Conservation (phyloP, 2,797 vertebrate genomes). For the Clamator glandarius region DNA sequence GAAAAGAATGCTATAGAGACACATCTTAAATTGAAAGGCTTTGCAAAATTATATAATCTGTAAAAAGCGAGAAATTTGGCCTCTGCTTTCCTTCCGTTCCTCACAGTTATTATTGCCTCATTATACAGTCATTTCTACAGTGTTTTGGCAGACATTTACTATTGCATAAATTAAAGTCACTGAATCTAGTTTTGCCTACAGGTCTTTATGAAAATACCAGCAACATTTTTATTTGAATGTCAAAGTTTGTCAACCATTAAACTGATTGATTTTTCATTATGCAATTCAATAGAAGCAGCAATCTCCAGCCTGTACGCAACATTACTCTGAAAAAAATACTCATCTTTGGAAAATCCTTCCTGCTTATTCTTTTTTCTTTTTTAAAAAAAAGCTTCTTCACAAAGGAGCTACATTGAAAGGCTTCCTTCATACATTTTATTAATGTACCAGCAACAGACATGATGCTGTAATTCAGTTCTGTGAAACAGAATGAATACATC, state of each 20-base stretch:
- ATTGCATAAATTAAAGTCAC: constrained; percentile 78
- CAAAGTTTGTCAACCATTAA: constrained; percentile 87
- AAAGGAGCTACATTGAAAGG: constrained; percentile 41
- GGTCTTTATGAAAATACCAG: constrained; percentile 78
- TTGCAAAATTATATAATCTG: constrained; percentile 51
- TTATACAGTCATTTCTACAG: constrained; percentile 76
- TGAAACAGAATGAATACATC: constrained; percentile 30
- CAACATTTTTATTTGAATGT: constrained; percentile 85
- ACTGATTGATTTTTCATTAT: constrained; percentile 85
- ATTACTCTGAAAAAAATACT: constrained; percentile 67
- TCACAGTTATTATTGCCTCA: constrained; percentile 72
- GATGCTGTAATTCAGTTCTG: constrained; percentile 44
- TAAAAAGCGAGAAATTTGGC: constrained; percentile 50
- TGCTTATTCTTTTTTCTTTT: constrained; percentile 31
- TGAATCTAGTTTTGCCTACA: constrained; percentile 76
- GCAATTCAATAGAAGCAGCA: constrained; percentile 77
- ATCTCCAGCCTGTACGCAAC: constrained; percentile 76
- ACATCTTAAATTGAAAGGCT: constrained; percentile 22
- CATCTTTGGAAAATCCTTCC: constrained; percentile 56
- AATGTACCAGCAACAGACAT: constrained; percentile 8
- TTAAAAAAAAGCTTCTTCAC: constrained; percentile 5
- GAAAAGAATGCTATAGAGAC: constrained; percentile 38
- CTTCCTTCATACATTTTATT: constrained; percentile 51
- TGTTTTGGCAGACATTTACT: constrained; percentile 75
- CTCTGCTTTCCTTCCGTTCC: constrained; percentile 31